Evolutionary conservation across 2,797 vertebrate genomes (phyloP), one percentile per base, ranked within the genome.

Genomic region (Myiotriccus ornatus): DNA sequence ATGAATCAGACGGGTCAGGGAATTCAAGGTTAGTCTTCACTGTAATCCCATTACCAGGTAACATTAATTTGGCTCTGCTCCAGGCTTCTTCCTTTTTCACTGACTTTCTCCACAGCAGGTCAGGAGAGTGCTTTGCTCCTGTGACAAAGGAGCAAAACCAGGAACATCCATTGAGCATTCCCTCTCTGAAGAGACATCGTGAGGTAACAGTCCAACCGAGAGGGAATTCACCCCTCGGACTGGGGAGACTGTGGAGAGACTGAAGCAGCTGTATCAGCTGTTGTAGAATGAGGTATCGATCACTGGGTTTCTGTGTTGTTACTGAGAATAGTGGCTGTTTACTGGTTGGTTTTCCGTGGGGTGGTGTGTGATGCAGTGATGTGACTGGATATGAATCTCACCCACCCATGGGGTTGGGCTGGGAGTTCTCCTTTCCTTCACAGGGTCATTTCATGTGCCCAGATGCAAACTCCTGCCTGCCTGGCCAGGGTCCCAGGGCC

Each of bases 401-500:
- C 12, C 34, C 14, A 1, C 21, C 14, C 7, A 9, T 1, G 16
- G 24, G 30, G 44, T 24, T 41, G n/a, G 70, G 17, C 21, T 37
- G 27, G 14, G 35, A 43, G 14, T 2, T 28, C 34, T 34, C 24
- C 34, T 14, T 32, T 59, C 19, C 44, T 32, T 21, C 30, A 6
- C 9, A 25, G 24, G 24, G 10, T 20, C 12, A 24, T 30, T 53
- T 55, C 69, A 22, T 5, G 7, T 1, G 12, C 4, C 7, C 62
- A 22, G n/a, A 4, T 3, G 37, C 14, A 73, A 57, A 20, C 18
- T 12, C 7, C n/a, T 27, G 41, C 20, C 35, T 35, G 14, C 10
- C 21, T 7, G 62, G 14, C 19, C 41, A 17, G 18, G 11, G 41
- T 16, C 13, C 14, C 18, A 27, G 20, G 12, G 14, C 99, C 99